phyloP scores from a whole-genome alignment of 1,140 invertebrate species.

The Parapsyche elsis region DNA sequence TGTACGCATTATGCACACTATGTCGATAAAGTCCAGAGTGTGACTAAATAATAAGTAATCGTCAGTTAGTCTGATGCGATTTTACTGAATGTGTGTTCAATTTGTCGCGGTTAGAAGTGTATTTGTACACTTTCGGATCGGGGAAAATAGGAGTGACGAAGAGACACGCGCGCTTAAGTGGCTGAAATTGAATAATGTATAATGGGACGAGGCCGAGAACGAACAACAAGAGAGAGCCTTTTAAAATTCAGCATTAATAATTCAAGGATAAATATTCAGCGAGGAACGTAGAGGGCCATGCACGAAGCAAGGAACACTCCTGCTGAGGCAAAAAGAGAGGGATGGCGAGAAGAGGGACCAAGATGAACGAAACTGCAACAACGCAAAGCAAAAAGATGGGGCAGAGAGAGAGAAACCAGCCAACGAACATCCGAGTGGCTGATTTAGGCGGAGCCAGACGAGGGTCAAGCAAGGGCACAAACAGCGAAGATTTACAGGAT shows the following conservation, averaged over 20 bases:
- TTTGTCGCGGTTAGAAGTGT: background rate
- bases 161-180: constrained; percentile 18
- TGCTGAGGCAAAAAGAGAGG: background rate
- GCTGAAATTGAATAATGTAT: constrained; percentile 28
- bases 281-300: background rate
- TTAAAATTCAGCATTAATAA: constrained; percentile 30
- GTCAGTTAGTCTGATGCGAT: too few species aligned
- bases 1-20: too few species aligned
- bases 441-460: constrained; percentile 31
- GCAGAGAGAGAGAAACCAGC: background rate
- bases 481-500: background rate
- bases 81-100: background rate
- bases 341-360: background rate
- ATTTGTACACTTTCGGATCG: background rate
- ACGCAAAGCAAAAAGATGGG: background rate
- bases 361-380: constrained; percentile 12
- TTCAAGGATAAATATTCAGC: constrained; percentile 38
- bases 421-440: constrained; percentile 1
- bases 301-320: background rate
- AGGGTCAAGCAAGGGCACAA: constrained; percentile 41
- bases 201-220: background rate
- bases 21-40: too few species aligned
- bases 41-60: too few species aligned
- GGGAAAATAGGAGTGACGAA: background rate
- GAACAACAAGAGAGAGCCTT: constrained; percentile 1